phyloP scores from a whole-genome alignment of 2,113 vertebrate genomes.

The Pseudorectes ferrugineus region DNA sequence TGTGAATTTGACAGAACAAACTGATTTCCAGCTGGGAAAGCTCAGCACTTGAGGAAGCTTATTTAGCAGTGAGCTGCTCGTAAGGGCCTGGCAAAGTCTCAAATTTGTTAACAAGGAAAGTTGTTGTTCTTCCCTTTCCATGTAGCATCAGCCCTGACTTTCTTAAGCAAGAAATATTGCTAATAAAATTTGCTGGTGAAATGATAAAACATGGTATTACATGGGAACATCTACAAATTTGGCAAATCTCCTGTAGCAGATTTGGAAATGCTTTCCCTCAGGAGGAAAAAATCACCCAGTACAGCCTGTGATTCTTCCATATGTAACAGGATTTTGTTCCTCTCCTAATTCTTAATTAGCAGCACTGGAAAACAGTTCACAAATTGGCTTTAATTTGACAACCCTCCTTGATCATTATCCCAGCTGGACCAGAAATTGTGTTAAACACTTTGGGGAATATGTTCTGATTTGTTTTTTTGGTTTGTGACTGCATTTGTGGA shows the following conservation, averaged over 20 bases:
- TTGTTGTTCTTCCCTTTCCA: not conserved
- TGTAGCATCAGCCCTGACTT: not conserved
- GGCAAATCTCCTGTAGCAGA: not conserved
- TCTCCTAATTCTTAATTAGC: constrained; percentile 1
- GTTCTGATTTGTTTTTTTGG: not conserved
- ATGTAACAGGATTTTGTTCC: not conserved
- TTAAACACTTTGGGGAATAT: not conserved
- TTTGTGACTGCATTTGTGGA: not conserved
- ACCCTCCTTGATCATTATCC: not conserved
- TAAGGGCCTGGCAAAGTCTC: constrained; percentile 43
- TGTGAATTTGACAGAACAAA: not conserved
- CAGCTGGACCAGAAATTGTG: not conserved
- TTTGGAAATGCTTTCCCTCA: not conserved
- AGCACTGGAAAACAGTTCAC: not conserved
- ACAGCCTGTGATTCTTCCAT: not conserved
- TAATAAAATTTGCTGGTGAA: not conserved
- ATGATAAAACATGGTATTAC: not conserved
- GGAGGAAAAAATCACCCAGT: not conserved
- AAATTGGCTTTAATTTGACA: constrained; percentile 7
- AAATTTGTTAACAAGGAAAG: constrained; percentile 34
- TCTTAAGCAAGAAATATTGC: not conserved
- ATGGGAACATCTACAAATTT: not conserved
- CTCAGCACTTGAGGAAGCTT: constrained; percentile 18
- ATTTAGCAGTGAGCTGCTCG: constrained; percentile 27
- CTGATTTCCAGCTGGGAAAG: not conserved